Percentiles rank a stretch among this genome's conserved stretches.
These are phyloP conservation scores for Borostomias antarcticus DNA, from an alignment of 2,797 vertebrate genomes.

Conservation along the genomic window DNA sequence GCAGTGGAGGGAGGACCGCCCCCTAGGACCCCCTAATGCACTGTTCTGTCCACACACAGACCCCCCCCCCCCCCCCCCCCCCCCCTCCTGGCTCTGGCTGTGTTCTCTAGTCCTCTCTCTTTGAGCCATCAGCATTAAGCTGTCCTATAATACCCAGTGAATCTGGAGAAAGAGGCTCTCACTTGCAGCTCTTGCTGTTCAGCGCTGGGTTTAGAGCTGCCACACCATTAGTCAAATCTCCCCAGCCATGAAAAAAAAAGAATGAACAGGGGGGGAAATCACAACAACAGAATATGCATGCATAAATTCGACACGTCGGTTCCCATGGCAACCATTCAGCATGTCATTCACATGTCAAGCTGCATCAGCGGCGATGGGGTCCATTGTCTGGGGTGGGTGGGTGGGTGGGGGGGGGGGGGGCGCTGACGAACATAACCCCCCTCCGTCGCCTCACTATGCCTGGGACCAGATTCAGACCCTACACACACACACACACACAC, in stretches of 20 bases:
- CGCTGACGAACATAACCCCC: slow-evolving; percentile 76
- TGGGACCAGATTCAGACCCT: slow-evolving; percentile 61
- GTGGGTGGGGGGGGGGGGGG: too few relatives aligned
- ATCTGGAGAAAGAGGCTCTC: slow-evolving; percentile 60
- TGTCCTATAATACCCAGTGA: slow-evolving; percentile 66
- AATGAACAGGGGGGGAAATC: slow-evolving; percentile 30
- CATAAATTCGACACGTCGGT: slow-evolving; percentile 99
- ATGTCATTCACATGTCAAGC: slow-evolving; percentile 99
- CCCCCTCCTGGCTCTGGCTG: slow-evolving; percentile 56
- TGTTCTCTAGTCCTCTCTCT: slow-evolving; percentile 53
- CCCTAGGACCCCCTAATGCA: slow-evolving; percentile 47
- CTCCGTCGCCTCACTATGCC: slow-evolving; percentile 86
- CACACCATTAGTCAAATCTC: slow-evolving; percentile 98
- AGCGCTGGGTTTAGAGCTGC: slow-evolving; percentile 76
- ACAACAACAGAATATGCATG: slow-evolving; percentile 92
- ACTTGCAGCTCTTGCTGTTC: slow-evolving; percentile 62
- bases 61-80: too few relatives aligned
- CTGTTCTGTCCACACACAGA: slow-evolving; percentile 57
- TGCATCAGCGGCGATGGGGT: slow-evolving; percentile 96
- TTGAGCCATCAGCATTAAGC: slow-evolving; percentile 72
- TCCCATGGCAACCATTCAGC: slow-evolving; percentile 98
- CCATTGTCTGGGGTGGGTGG: slow-evolving; percentile 97
- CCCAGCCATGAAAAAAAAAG: slow-evolving; percentile 66
- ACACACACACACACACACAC: slow-evolving; percentile 26
- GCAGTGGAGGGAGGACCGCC: slow-evolving; percentile 47